Percentiles rank a stretch among this genome's conserved stretches.
phyloP scores from a whole-genome alignment of 2,888 invertebrate species.

The Pyrrhosoma nymphula region DNA sequence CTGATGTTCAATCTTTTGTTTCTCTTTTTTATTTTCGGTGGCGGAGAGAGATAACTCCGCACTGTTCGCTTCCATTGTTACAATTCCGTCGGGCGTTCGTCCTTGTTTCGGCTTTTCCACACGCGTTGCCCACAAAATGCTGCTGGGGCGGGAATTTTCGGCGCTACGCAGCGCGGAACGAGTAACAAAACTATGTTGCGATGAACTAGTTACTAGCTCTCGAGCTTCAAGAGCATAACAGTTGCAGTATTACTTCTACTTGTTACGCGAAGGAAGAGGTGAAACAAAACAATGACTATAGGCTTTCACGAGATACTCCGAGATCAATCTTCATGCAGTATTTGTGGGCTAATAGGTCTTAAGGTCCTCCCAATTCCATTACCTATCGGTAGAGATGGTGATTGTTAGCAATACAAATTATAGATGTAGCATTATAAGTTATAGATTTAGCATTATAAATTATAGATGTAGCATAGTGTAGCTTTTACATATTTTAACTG shows the following conservation, averaged over 20 bases:
- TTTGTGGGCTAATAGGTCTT: too few species aligned
- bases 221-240: not conserved
- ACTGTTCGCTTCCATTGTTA: slow-evolving; percentile 54
- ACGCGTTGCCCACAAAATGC: not conserved
- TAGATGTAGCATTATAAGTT: too few species aligned
- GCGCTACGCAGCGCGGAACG: not conserved
- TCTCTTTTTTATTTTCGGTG: not conserved
- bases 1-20: slow-evolving; percentile 41
- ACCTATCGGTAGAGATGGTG: too few species aligned
- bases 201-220: not conserved
- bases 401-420: too few species aligned
- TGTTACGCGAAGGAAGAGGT: not conserved
- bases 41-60: slow-evolving; percentile 18
- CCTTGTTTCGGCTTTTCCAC: slow-evolving; percentile 6
- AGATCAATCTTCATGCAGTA: too few species aligned
- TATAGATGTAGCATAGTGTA: too few species aligned
- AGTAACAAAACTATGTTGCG: not conserved
- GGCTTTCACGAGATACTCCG: too few species aligned
- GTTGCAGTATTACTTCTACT: not conserved
- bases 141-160: not conserved
- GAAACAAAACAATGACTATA: too few species aligned
- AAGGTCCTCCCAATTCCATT: too few species aligned
- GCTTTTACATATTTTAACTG: too few species aligned
- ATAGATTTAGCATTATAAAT: too few species aligned
- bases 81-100: slow-evolving; percentile 26